Evolutionary conservation across 2,888 invertebrate genomes (phyloP).

Genomic region (Caenorhabditis sp.): DNA sequence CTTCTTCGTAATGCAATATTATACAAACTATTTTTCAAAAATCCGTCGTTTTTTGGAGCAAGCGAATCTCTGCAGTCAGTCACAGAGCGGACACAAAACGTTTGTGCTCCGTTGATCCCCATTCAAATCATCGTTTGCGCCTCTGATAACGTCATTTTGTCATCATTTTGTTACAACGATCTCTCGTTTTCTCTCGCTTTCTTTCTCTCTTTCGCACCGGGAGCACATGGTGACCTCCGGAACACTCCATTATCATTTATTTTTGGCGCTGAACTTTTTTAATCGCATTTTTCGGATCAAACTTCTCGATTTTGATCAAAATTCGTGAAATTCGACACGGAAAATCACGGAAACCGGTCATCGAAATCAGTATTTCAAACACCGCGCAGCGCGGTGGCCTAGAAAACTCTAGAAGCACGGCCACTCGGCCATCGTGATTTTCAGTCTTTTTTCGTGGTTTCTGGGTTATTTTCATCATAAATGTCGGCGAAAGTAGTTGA

Average conservation of each 20-base stretch:
- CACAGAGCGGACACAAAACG: too few species aligned
- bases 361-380: not conserved
- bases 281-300: not conserved
- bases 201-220: not conserved
- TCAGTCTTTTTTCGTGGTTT: not conserved
- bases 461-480: not conserved
- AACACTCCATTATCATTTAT: not conserved
- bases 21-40: too few species aligned
- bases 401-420: not conserved
- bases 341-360: not conserved
- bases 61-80: too few species aligned
- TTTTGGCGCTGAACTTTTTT: not conserved
- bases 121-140: not conserved
- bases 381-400: not conserved
- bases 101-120: too few species aligned
- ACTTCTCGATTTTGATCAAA: not conserved
- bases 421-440: too few species aligned
- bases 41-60: too few species aligned
- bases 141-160: conserved; percentile 41
- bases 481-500: too few species aligned
- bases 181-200: not conserved
- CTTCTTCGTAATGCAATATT: too few species aligned
- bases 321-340: not conserved
- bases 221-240: too few species aligned
- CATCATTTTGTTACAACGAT: conserved; percentile 48